phyloP scores from a whole-genome alignment of 2,888 invertebrate genomes.

The Eremobia ochroleuca region DNA sequence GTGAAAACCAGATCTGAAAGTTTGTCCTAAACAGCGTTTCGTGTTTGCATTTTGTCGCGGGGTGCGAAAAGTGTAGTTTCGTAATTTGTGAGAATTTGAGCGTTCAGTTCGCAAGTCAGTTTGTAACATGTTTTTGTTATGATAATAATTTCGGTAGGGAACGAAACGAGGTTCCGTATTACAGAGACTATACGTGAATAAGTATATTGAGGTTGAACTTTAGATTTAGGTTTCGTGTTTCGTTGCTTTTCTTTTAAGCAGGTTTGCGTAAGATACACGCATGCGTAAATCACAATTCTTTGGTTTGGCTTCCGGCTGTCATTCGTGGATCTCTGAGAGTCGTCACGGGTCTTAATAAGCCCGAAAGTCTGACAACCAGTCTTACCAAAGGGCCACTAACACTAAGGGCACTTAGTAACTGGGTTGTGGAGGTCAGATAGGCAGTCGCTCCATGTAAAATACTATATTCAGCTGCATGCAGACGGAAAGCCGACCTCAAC shows the following conservation, averaged over 20 bases:
- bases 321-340: too few species aligned
- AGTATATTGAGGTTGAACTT: slow-evolving; percentile 42
- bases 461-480: too few species aligned
- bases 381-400: too few species aligned
- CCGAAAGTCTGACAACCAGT: too few species aligned
- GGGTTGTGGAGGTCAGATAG: too few species aligned
- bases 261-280: not conserved
- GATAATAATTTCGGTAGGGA: slow-evolving; percentile 57
- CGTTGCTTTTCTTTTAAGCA: not conserved
- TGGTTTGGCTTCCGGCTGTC: too few species aligned
- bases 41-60: slow-evolving; percentile 73
- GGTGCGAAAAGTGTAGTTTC: slow-evolving; percentile 75
- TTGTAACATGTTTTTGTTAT: slow-evolving; percentile 70
- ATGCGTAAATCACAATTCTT: not conserved
- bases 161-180: slow-evolving; percentile 52
- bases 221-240: slow-evolving; percentile 30
- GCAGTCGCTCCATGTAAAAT: too few species aligned
- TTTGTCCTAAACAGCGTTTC: slow-evolving; percentile 82
- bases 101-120: slow-evolving; percentile 62
- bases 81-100: slow-evolving; percentile 70
- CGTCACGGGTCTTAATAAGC: too few species aligned
- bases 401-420: too few species aligned
- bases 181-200: slow-evolving; percentile 39
- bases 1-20: slow-evolving; percentile 86
- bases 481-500: too few species aligned